phyloP scores from a whole-genome alignment of 2,888 invertebrate genomes.

The Aspidapion aeneum region DNA sequence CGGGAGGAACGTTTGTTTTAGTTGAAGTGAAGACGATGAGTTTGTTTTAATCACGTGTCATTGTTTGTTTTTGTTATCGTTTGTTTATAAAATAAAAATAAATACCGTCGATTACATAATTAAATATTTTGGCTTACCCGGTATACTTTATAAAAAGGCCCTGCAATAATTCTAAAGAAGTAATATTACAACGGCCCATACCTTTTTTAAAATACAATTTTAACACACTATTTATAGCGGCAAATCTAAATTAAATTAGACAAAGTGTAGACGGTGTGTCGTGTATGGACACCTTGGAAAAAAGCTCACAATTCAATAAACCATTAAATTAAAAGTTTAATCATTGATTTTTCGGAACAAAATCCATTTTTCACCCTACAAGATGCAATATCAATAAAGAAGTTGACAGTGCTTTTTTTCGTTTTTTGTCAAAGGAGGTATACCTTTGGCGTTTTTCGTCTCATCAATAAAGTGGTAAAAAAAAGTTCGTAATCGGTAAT shows the following conservation, averaged over 20 bases:
- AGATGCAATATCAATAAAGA: background rate
- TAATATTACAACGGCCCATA: conserved; percentile 2
- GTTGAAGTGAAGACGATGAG: too few relatives aligned
- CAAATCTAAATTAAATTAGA: conserved; percentile 19
- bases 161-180: too few relatives aligned
- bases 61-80: too few relatives aligned
- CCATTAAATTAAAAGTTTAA: conserved; percentile 25
- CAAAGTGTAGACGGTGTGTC: conserved; percentile 8
- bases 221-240: conserved; percentile 17
- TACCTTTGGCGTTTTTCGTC: background rate
- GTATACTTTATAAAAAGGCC: too few relatives aligned
- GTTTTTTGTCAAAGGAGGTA: background rate
- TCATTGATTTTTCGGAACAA: conserved; percentile 22
- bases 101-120: too few relatives aligned
- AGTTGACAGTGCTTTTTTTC: background rate
- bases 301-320: conserved; percentile 22
- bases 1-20: too few relatives aligned
- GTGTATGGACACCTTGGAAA: conserved; percentile 6
- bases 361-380: conserved; percentile 14
- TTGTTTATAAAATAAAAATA: too few relatives aligned
- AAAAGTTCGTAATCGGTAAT: background rate
- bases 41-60: too few relatives aligned
- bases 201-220: conserved; percentile 15
- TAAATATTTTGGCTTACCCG: too few relatives aligned
- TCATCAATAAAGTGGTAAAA: background rate